Evolutionary conservation across 1,140 invertebrate species (phyloP), one percentile per base, ranked within the genome.

Genomic region (Odontomachus brunneus): DNA sequence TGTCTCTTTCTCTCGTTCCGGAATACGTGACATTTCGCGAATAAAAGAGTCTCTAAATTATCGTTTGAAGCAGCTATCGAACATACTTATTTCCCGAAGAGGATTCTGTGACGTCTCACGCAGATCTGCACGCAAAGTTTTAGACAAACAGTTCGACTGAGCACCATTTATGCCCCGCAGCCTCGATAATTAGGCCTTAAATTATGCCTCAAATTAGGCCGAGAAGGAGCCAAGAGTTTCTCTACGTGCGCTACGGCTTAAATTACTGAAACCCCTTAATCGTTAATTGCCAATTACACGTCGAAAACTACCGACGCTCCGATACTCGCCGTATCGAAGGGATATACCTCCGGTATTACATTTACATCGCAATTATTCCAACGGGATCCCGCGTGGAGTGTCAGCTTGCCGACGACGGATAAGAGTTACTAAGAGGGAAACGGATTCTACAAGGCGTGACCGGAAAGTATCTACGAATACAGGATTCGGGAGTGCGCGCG

Each of bases 21-120:
- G 44, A 82, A 73, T 75, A 82, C 69, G 59, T 82, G 69, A 74
- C 80, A 75, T 74, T 75, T 82, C 11, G 3, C 65, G 51, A 71
- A 80, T 74, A 82, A 72, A 75, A 57, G 67, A 74, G 19, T 72
- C 66, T 74, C 38, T 62, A 74, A 60, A 82, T 82, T 17, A 26
- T 80, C 51, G 26, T 22, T 69, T 71, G 75, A 57, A 69, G 33
- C 48, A 66, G 12, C 65, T 29, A 7, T 5, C 63, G 22, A 29
- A 51, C 29, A 24, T 67, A 15, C 19, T 57, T 59, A 11, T 38
- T 26, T 24, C 4, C 3, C 29, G 4, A 14, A 44, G 29, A 59
- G 26, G 22, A 76, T 67, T 67, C 15, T 11, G 65, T 0, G 38
- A 15, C 22, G 1, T 71, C 4, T 19, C 55, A 44, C 19, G 4